Conservation (phyloP, 2,113 vertebrate species). For the Bambusicola thoracicus region DNA sequence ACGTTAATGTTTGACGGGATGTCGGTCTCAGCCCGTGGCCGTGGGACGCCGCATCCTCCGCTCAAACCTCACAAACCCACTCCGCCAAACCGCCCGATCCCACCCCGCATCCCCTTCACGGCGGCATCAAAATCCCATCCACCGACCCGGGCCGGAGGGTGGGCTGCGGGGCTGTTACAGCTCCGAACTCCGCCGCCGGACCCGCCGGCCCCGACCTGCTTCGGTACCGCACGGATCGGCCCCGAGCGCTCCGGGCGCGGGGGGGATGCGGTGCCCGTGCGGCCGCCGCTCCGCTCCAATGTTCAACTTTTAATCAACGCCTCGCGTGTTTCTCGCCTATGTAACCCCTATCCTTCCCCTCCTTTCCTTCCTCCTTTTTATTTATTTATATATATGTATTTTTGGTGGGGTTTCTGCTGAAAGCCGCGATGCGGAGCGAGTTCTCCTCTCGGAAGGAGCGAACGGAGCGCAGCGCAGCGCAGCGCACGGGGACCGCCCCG, state of each 20-base stretch:
- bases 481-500: not conserved
- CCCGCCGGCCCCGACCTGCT: no score
- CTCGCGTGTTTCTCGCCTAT: not conserved
- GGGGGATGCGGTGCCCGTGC: not conserved
- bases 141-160: not conserved
- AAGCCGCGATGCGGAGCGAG: no score
- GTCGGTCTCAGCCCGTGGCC: not conserved
- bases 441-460: not conserved
- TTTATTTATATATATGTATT: no score
- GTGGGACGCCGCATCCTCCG: not conserved
- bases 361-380: not conserved
- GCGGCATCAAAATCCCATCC: not conserved
- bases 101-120: not conserved
- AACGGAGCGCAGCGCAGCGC: not conserved
- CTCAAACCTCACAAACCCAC: not conserved
- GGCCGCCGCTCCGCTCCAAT: no score
- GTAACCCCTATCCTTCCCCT: not conserved
- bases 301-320: not conserved
- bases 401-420: no score
- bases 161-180: no score
- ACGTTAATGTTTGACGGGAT: not conserved
- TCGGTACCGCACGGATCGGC: not conserved
- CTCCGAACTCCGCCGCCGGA: not conserved
- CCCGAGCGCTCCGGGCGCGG: no score
- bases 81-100: constrained; percentile 49